These are phyloP conservation scores for Drosophila nannoptera DNA, from an alignment of 1,140 invertebrate genomes.

Conservation along the genomic window DNA sequence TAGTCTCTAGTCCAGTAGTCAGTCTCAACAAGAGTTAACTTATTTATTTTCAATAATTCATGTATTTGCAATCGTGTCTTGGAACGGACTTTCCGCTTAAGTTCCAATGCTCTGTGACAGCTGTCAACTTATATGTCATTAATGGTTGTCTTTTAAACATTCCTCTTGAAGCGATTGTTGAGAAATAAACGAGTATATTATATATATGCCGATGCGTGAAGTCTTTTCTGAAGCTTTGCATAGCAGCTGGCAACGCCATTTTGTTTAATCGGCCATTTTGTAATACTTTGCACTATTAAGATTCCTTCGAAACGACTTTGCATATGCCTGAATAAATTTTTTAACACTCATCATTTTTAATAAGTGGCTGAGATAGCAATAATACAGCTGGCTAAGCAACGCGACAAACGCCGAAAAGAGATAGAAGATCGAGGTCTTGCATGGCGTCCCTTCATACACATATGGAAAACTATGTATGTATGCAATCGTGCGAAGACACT, in stretches of 20 bases:
- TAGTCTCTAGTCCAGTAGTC: too few species aligned
- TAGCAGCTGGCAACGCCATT: conserved; percentile 17
- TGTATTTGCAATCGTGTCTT: background rate
- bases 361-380: background rate
- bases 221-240: background rate
- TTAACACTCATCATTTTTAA: conserved; percentile 17
- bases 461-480: conserved; percentile 14
- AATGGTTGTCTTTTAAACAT: background rate
- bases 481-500: conserved; percentile 1
- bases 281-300: background rate
- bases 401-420: background rate
- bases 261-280: conserved; percentile 30
- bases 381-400: background rate
- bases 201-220: background rate
- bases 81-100: background rate
- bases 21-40: background rate
- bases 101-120: conserved; percentile 8
- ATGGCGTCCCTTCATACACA: conserved; percentile 9
- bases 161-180: background rate
- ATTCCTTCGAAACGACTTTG: background rate
- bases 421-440: conserved; percentile 11
- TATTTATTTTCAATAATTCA: background rate
- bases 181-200: background rate
- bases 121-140: conserved; percentile 14
- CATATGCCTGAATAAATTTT: conserved; percentile 2